phyloP scores from a whole-genome alignment of 2,113 vertebrate species.

The Sorex fumeus region DNA sequence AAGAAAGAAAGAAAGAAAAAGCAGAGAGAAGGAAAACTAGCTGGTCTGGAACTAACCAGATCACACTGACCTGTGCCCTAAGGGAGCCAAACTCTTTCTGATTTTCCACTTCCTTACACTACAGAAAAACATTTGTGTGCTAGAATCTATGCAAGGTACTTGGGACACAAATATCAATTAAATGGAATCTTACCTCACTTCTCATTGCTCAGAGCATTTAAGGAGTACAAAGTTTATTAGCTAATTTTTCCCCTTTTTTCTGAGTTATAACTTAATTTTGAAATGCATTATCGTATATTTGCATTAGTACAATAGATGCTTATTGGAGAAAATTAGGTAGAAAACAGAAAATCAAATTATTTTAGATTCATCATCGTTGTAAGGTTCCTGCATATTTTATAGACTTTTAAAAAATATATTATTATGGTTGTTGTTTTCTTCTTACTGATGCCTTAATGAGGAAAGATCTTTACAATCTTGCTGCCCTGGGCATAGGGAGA shows the following conservation, averaged over 20 bases:
- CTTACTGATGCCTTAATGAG: background rate
- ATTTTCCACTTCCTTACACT: constrained; percentile 9
- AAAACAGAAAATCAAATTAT: background rate
- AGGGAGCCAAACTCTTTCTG: background rate
- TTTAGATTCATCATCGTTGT: background rate
- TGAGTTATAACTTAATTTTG: constrained; percentile 51
- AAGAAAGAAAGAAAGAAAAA: no score
- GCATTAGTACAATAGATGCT: background rate
- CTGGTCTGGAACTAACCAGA: background rate
- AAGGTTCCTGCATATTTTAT: background rate
- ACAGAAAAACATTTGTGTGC: background rate
- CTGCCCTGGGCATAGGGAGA: background rate
- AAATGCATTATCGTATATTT: constrained; percentile 45
- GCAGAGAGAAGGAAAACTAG: background rate
- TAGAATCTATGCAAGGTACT: background rate
- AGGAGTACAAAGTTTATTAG: background rate
- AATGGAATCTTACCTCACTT: background rate
- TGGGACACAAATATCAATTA: background rate
- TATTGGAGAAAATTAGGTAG: background rate
- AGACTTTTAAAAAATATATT: background rate
- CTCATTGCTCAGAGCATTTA: constrained; percentile 13
- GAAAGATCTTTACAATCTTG: background rate
- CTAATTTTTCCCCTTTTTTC: constrained; percentile 1
- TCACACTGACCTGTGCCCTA: background rate
- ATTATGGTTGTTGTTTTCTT: background rate